Evolutionary conservation across 2,888 invertebrate species (phyloP).

Genomic region (Tricholauxania praeusta): DNA sequence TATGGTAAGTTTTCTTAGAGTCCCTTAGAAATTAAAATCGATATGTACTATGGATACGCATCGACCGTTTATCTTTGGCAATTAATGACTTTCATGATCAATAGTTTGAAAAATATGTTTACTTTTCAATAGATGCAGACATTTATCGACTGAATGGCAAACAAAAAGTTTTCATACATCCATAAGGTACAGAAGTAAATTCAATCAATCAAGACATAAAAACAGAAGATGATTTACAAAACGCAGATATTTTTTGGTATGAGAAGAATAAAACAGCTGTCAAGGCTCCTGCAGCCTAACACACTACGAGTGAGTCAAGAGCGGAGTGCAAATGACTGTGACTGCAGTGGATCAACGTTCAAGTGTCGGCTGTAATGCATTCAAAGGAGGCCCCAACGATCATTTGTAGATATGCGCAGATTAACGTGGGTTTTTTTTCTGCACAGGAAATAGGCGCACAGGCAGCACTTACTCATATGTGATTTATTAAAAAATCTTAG

Average conservation of each 20-base stretch:
- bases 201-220: slow-evolving; percentile 11
- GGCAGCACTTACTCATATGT: slow-evolving; percentile 15
- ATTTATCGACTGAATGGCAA: slow-evolving; percentile 13
- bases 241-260: not conserved
- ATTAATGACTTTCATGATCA: slow-evolving; percentile 7
- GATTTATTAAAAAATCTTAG: slow-evolving; percentile 11
- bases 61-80: not conserved
- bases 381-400: not conserved
- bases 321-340: slow-evolving; percentile 14
- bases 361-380: not conserved
- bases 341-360: slow-evolving; percentile 24
- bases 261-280: slow-evolving; percentile 31
- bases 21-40: too few relatives aligned
- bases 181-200: slow-evolving; percentile 4
- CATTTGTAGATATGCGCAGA: not conserved
- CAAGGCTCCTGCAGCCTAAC: slow-evolving; percentile 12
- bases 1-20: too few relatives aligned
- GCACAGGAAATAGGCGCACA: slow-evolving; percentile 13
- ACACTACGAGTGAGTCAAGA: slow-evolving; percentile 18
- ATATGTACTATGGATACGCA: too few relatives aligned
- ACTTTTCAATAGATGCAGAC: slow-evolving; percentile 18
- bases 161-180: not conserved
- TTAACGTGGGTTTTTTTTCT: not conserved
- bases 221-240: slow-evolving; percentile 13
- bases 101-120: slow-evolving; percentile 20